Conservation (phyloP, 1,140 invertebrate species). For the Microplitis demolitor region DNA sequence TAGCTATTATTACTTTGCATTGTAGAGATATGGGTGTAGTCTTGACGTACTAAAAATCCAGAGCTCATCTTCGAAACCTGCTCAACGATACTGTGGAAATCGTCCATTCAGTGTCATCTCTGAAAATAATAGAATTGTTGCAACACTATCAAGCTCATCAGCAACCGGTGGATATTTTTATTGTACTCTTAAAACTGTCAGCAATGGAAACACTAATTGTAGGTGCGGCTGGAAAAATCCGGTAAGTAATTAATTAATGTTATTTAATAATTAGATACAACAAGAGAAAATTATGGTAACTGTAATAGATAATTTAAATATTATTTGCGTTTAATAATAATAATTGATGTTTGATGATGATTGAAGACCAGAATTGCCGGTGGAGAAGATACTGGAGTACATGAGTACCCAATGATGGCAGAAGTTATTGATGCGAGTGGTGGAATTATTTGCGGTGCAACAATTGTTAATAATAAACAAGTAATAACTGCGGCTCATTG, state of each 20-base stretch:
- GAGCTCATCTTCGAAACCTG: neutral
- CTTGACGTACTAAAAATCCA: conserved; percentile 30
- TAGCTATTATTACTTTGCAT: neutral
- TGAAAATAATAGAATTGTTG: conserved; percentile 49
- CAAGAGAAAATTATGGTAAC: neutral
- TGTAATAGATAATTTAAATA: neutral
- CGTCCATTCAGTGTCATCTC: conserved; percentile 57
- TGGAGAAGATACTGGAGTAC: conserved; percentile 64
- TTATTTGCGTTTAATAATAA: neutral
- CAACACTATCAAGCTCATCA: conserved; percentile 49
- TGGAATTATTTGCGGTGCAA: conserved; percentile 67
- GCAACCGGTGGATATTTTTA: conserved; percentile 60
- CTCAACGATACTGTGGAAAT: conserved; percentile 62
- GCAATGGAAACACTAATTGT: conserved; percentile 44
- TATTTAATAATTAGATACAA: neutral
- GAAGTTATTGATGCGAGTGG: conserved; percentile 58
- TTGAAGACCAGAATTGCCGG: conserved; percentile 67
- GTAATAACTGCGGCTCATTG: conserved; percentile 76
- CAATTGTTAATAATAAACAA: conserved; percentile 67
- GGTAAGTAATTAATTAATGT: no score
- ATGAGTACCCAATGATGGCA: conserved; percentile 73
- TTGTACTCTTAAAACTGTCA: conserved; percentile 56
- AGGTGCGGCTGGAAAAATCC: conserved; percentile 65
- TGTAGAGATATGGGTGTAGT: conserved; percentile 45
- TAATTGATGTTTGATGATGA: neutral